These are phyloP conservation scores for Phalacrocorax pelagicus DNA, from an alignment of 2,113 vertebrate genomes.

Conservation along the genomic window DNA sequence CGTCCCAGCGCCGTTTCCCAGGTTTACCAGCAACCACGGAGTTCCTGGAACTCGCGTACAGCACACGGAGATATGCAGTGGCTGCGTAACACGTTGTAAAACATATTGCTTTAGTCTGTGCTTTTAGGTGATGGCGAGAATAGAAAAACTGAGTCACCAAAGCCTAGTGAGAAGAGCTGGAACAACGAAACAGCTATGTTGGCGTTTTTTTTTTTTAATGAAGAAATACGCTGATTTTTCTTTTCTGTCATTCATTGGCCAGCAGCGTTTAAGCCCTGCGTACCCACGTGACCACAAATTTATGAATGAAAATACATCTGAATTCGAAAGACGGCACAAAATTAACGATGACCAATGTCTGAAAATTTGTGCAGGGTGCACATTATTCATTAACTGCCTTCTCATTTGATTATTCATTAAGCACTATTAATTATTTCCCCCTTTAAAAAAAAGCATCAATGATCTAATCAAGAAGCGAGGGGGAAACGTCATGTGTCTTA, in stretches of 20 bases:
- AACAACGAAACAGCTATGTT: background rate
- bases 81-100: background rate
- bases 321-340: background rate
- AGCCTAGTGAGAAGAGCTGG: background rate
- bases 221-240: background rate
- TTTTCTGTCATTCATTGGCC: background rate
- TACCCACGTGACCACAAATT: background rate
- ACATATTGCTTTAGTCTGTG: background rate
- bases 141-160: background rate
- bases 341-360: constrained; percentile 11
- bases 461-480: constrained; percentile 13
- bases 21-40: background rate
- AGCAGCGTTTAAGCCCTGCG: background rate
- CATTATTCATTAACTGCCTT: constrained; percentile 47
- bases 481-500: background rate
- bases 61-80: background rate
- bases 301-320: constrained; percentile 16
- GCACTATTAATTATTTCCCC: constrained; percentile 8
- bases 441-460: constrained; percentile 5
- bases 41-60: background rate
- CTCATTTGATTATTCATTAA: constrained; percentile 29
- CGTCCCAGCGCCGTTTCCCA: background rate
- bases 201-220: too few species aligned
- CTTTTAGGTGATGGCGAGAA: background rate
- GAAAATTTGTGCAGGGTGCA: constrained; percentile 10